A percentile compares a stretch with the other conserved stretches of the same genome.
Conservation (phyloP, 2,797 vertebrate species). For the Catharus ustulatus region DNA sequence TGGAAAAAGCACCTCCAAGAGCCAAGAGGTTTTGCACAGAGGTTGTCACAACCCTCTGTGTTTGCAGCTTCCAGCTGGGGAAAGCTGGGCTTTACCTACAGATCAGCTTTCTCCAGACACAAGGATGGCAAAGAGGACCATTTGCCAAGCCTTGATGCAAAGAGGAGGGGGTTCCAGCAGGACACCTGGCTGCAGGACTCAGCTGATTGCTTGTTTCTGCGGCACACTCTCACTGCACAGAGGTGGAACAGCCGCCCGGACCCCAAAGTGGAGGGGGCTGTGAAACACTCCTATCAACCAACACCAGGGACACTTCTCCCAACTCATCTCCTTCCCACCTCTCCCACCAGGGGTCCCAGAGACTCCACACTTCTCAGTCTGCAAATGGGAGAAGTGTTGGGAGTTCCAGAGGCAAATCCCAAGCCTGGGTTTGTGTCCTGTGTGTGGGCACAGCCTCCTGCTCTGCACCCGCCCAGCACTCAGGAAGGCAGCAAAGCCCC, state of each 20-base stretch:
- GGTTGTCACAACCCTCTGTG: not conserved
- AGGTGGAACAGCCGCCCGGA: rapidly evolving
- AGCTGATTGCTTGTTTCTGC: not conserved
- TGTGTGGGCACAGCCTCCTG: not conserved
- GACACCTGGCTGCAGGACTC: not conserved
- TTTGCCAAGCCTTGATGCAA: not conserved
- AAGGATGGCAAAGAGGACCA: not conserved
- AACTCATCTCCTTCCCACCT: not conserved
- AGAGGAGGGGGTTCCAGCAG: not conserved
- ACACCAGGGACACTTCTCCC: not conserved
- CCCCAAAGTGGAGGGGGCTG: not conserved
- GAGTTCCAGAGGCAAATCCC: not conserved
- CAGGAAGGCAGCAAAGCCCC: not conserved
- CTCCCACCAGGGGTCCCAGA: not conserved
- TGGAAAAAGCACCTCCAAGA: not conserved
- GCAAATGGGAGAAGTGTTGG: not conserved
- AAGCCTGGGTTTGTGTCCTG: not conserved
- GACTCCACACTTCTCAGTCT: not conserved
- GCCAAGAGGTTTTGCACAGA: not conserved
- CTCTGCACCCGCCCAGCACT: not conserved
- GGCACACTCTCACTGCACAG: not conserved
- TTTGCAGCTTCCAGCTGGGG: not conserved
- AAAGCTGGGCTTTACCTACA: not conserved
- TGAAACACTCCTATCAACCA: not conserved
- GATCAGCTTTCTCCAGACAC: not conserved